Base-by-base conservation (phyloP, 2,888 invertebrate genomes). In the Trichopria drosophilae region DNA sequence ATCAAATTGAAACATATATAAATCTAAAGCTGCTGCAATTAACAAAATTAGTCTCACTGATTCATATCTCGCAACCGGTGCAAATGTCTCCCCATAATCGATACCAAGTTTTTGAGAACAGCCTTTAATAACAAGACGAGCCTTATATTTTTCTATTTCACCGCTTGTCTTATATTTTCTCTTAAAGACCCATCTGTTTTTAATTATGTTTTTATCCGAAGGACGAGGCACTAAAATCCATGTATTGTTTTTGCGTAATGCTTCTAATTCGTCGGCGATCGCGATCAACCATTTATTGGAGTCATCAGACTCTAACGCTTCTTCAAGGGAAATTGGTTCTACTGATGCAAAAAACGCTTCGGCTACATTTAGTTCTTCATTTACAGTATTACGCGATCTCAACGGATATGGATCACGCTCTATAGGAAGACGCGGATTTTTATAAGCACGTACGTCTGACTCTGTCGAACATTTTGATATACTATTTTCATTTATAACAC, bases 11-110 rank as follows among this genome's bases (percentile, higher is more conserved):
- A 44, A 34, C 26, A 57, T 43, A 15, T 52, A 10, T 20, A 59
- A 12, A 24, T 58, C 45, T 15, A 43, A 7, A 6, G 43, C 18
- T 12, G 50, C n/a, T n/a, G n/a, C n/a, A n/a, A n/a, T n/a, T n/a
- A n/a, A n/a, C n/a, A n/a, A n/a, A n/a, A n/a, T n/a, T n/a, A n/a
- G n/a, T n/a, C n/a, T n/a, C n/a, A 64, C 58, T 0, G 49, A 57
- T 31, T 62, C 58, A 10, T 58, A 59, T 34, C 60, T 55, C 19
- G 56, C 58, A 9, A 61, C 61, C 6, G 59, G 62, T 10, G 61
- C 48, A 36, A 62, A 63, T 2, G 57, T 52, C 32, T 62, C 61
- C 5, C 57, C 51, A 32, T 53, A 61, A 16, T 63, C 60, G 3
- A 60, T 43, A 2, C 61, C 58, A 4, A 37, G 12, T 39, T 23